A percentile compares a stretch with the other conserved stretches of the same genome.
These are phyloP conservation scores for Phaetusa simplex DNA, from an alignment of 2,113 vertebrate species.

Conservation along the genomic window DNA sequence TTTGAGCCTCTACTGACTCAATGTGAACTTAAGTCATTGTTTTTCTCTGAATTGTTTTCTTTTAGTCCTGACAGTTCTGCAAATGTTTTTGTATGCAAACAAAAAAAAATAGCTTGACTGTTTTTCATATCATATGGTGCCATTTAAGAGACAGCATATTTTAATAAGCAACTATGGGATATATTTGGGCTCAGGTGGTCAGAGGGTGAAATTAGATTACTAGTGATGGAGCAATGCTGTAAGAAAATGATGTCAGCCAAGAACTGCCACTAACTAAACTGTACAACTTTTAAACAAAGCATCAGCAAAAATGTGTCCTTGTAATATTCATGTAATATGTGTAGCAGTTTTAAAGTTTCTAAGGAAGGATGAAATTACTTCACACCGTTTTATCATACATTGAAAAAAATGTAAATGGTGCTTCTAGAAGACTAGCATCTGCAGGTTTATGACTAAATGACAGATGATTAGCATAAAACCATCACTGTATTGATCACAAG, in stretches of 20 bases:
- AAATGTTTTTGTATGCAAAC: not conserved
- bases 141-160: not conserved
- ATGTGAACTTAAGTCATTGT: not conserved
- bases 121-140: not conserved
- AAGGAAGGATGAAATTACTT: not conserved
- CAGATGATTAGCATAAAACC: not conserved
- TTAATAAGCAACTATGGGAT: not conserved
- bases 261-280: not conserved
- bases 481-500: not conserved
- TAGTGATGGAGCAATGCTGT: not conserved
- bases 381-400: not conserved
- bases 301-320: not conserved
- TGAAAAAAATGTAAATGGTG: not conserved
- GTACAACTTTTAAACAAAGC: not conserved
- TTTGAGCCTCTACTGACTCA: not conserved
- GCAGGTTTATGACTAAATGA: not conserved
- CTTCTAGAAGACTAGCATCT: not conserved
- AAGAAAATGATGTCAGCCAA: not conserved
- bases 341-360: not conserved
- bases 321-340: not conserved
- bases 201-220: not conserved
- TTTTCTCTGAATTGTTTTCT: not conserved
- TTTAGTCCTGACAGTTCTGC: not conserved
- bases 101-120: not conserved
- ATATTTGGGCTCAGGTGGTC: not conserved